Evolutionary conservation across 2,888 invertebrate genomes (phyloP).

Genomic region (Tromatobia lineatoria): DNA sequence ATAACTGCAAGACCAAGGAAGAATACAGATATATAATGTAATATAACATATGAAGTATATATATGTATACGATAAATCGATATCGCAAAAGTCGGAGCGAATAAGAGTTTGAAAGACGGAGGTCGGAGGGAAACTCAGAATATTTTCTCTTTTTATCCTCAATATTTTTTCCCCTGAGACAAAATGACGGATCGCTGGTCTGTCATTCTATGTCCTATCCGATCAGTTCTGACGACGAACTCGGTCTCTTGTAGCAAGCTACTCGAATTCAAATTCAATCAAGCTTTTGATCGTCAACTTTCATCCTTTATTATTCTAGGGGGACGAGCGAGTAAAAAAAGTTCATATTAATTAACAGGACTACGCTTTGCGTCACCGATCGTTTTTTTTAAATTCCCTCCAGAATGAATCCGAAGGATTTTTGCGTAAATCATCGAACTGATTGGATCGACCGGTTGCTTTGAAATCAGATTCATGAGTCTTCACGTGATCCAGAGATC

Average conservation of each 20-base stretch:
- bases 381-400: no score
- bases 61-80: conserved; percentile 43
- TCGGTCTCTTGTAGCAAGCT: no score
- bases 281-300: background rate
- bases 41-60: conserved; percentile 32
- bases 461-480: no score
- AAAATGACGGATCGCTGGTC: conserved; percentile 77
- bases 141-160: background rate
- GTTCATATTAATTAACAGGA: no score
- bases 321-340: no score
- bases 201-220: conserved; percentile 75
- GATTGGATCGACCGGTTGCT: no score
- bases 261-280: background rate
- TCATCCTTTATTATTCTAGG: no score
- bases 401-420: no score
- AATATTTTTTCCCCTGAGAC: conserved; percentile 55
- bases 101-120: conserved; percentile 33
- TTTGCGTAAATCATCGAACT: no score
- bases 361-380: no score
- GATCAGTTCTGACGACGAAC: conserved; percentile 13
- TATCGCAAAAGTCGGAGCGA: conserved; percentile 43
- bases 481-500: no score
- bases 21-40: conserved; percentile 26
- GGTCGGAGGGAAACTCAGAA: conserved; percentile 60
- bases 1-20: conserved; percentile 20